Conservation (phyloP, 2,797 vertebrate genomes). For the Macroramphosus scolopax region DNA sequence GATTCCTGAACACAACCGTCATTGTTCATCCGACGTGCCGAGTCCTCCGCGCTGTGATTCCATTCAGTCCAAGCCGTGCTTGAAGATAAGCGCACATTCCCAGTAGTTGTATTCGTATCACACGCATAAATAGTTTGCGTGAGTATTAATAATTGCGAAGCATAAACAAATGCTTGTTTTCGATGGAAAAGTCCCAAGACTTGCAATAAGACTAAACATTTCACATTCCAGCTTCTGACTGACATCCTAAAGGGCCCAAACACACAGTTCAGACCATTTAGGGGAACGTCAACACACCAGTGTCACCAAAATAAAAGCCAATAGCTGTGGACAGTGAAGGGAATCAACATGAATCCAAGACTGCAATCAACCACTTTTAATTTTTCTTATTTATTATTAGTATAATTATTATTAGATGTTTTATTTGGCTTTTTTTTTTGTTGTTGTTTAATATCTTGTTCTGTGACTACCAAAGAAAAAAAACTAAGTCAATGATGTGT, state of each 20-base stretch:
- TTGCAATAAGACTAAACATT: slow-evolving; percentile 61
- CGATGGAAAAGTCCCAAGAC: slow-evolving; percentile 44
- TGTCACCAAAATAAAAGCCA: no score
- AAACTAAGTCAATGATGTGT: slow-evolving; percentile 90
- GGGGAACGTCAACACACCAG: slow-evolving; percentile 38
- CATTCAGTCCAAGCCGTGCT: slow-evolving; percentile 34
- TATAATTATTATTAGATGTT: slow-evolving; percentile 73
- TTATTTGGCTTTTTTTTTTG: slow-evolving; percentile 66
- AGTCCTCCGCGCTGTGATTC: slow-evolving; percentile 50
- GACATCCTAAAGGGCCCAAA: slow-evolving; percentile 43
- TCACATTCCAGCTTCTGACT: slow-evolving; percentile 70
- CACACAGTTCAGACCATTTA: slow-evolving; percentile 58
- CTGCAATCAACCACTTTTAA: slow-evolving; percentile 82
- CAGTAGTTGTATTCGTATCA: slow-evolving; percentile 56
- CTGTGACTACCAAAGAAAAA: slow-evolving; percentile 98
- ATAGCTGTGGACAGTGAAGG: no score
- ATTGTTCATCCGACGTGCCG: slow-evolving; percentile 55
- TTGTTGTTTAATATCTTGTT: slow-evolving; percentile 71
- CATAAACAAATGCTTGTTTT: slow-evolving; percentile 45
- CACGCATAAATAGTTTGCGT: slow-evolving; percentile 50
- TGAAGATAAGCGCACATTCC: slow-evolving; percentile 63
- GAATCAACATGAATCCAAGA: slow-evolving; percentile 69
- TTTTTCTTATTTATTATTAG: slow-evolving; percentile 82
- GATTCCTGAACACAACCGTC: slow-evolving; percentile 67
- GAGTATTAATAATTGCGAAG: slow-evolving; percentile 59